These are phyloP conservation scores for Myiozetetes cayanensis DNA, from an alignment of 2,113 vertebrate species.

Conservation along the genomic window DNA sequence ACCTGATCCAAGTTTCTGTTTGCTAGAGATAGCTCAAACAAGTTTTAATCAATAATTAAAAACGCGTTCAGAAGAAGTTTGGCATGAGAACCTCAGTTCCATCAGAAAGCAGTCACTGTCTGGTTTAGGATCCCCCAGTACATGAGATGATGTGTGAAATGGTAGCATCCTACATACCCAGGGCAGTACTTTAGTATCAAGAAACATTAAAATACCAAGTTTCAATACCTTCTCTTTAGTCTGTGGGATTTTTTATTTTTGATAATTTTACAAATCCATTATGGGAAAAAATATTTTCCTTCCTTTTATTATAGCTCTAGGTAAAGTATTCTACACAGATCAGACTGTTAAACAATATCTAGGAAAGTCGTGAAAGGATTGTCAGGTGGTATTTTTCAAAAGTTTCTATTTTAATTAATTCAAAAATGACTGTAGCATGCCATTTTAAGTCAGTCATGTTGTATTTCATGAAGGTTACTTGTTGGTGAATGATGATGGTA, in stretches of 20 bases:
- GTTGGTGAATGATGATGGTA: not conserved
- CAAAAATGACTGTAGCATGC: not conserved
- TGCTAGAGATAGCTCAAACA: not conserved
- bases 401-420: not conserved
- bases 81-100: not conserved
- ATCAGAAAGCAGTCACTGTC: not conserved
- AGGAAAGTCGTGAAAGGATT: not conserved
- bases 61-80: not conserved
- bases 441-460: not conserved
- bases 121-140: not conserved
- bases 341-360: not conserved
- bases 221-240: not conserved
- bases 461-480: not conserved
- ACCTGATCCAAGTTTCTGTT: not conserved
- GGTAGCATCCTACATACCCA: not conserved
- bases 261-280: not conserved
- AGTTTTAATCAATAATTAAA: slow-evolving; percentile 28
- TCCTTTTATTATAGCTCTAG: not conserved
- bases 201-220: not conserved
- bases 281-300: not conserved
- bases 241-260: not conserved
- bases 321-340: not conserved
- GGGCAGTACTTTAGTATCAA: not conserved
- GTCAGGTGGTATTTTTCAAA: not conserved
- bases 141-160: not conserved